These are phyloP conservation scores for Brachyistius frenatus DNA, from an alignment of 2,113 vertebrate species.

Conservation along the genomic window DNA sequence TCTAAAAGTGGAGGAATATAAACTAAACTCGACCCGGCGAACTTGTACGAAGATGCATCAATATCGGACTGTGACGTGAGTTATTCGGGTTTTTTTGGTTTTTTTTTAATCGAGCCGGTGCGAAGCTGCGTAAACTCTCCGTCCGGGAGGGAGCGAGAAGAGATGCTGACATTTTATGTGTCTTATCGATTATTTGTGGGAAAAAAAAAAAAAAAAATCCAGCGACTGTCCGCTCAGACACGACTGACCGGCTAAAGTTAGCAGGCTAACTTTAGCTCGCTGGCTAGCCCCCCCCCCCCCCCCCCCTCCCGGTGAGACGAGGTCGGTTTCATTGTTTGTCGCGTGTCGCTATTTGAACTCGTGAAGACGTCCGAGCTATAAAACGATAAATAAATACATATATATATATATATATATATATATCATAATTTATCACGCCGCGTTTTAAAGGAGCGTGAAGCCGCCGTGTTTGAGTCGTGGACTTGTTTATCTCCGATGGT, in stretches of 20 bases:
- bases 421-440: too few species aligned
- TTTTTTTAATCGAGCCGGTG: too few species aligned
- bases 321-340: slow-evolving; percentile 78
- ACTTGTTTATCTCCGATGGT: too few species aligned
- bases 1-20: slow-evolving; percentile 61
- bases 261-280: slow-evolving; percentile 72
- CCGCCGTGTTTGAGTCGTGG: too few species aligned
- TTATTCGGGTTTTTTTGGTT: background rate
- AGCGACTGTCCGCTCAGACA: slow-evolving; percentile 65
- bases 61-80: background rate
- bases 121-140: background rate
- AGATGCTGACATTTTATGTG: background rate
- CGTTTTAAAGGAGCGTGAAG: too few species aligned
- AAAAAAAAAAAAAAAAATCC: background rate
- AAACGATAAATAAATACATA: too few species aligned
- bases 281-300: slow-evolving; percentile 36
- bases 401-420: too few species aligned
- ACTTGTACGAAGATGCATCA: slow-evolving; percentile 52
- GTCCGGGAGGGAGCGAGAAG: too few species aligned
- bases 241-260: slow-evolving; percentile 76
- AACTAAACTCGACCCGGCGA: slow-evolving; percentile 67
- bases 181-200: slow-evolving; percentile 66
- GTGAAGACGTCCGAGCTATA: slow-evolving; percentile 17
- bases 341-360: slow-evolving; percentile 75
- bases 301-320: slow-evolving; percentile 29